phyloP scores from a whole-genome alignment of 1,140 invertebrate genomes.

The Cydia amplana region DNA sequence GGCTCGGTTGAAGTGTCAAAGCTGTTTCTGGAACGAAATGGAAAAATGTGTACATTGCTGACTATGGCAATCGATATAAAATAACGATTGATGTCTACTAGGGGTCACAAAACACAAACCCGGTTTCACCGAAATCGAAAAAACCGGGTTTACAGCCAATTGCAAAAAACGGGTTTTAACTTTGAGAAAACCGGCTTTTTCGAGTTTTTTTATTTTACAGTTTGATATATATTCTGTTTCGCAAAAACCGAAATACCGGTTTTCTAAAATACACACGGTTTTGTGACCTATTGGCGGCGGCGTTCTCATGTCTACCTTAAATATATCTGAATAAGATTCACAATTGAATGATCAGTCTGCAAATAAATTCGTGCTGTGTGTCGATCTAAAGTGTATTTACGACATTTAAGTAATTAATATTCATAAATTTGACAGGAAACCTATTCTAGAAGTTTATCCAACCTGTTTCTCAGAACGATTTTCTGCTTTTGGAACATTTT shows the following conservation, averaged over 20 bases:
- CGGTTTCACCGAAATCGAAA: too few species aligned
- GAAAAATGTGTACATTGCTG: background rate
- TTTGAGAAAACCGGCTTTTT: too few species aligned
- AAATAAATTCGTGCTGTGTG: background rate
- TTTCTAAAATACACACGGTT: too few species aligned
- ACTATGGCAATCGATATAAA: background rate
- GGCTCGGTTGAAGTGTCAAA: background rate
- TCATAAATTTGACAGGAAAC: background rate
- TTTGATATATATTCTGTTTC: too few species aligned
- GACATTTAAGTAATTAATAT: background rate
- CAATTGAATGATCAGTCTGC: background rate
- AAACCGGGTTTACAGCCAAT: too few species aligned
- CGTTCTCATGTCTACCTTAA: background rate
- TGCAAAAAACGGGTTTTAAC: too few species aligned
- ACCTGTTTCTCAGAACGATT: background rate
- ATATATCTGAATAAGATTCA: background rate
- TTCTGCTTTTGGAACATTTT: background rate
- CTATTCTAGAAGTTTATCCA: constrained; percentile 8
- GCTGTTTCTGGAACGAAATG: background rate
- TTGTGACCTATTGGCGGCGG: too few species aligned
- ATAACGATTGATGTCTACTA: background rate
- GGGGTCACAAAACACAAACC: too few species aligned
- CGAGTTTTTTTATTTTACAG: too few species aligned
- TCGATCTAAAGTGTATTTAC: background rate
- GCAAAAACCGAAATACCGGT: too few species aligned